A percentile compares a stretch with the other conserved stretches of the same genome.
Evolutionary conservation across 2,888 invertebrate species (phyloP).

Genomic region (Chalcosyrphus nemorum): DNA sequence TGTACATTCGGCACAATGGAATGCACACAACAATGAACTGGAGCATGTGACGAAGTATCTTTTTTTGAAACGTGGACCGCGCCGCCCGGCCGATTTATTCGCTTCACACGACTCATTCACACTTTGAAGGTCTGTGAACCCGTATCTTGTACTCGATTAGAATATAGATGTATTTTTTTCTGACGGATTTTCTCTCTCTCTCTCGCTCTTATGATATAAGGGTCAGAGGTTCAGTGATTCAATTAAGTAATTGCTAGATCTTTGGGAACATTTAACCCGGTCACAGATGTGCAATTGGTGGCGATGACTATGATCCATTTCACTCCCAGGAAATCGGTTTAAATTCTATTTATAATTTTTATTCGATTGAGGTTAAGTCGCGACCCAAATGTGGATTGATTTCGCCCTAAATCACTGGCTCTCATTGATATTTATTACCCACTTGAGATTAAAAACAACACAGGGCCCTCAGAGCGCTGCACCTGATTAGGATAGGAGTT

Average conservation of each 20-base stretch:
- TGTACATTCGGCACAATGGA: conserved; percentile 34
- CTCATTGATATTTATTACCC: conserved; percentile 62
- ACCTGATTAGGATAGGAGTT: conserved; percentile 43
- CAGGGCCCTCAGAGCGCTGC: conserved; percentile 10
- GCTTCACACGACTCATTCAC: conserved; percentile 64
- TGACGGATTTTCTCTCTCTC: neutral
- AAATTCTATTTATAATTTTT: conserved; percentile 15
- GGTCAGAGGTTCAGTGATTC: conserved; percentile 63
- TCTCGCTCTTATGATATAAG: too few relatives aligned
- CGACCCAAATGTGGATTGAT: conserved; percentile 41
- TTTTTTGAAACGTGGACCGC: conserved; percentile 17
- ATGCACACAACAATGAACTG: conserved; percentile 2
- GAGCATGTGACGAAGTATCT: conserved; percentile 1
- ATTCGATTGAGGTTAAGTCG: conserved; percentile 52
- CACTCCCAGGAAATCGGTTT: conserved; percentile 32
- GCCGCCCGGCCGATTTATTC: conserved; percentile 62
- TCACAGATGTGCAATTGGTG: conserved; percentile 56
- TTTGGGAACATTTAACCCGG: conserved; percentile 47
- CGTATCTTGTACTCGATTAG: conserved; percentile 39
- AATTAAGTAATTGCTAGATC: conserved; percentile 69
- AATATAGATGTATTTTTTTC: conserved; percentile 4
- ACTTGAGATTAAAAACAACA: conserved; percentile 17
- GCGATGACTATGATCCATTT: conserved; percentile 49
- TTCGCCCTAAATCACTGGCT: conserved; percentile 15
- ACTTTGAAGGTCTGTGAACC: conserved; percentile 64